A percentile compares a stretch with the other conserved stretches of the same genome.
Evolutionary conservation across 2,113 vertebrate species (phyloP).

Genomic region (Xerus inauris): DNA sequence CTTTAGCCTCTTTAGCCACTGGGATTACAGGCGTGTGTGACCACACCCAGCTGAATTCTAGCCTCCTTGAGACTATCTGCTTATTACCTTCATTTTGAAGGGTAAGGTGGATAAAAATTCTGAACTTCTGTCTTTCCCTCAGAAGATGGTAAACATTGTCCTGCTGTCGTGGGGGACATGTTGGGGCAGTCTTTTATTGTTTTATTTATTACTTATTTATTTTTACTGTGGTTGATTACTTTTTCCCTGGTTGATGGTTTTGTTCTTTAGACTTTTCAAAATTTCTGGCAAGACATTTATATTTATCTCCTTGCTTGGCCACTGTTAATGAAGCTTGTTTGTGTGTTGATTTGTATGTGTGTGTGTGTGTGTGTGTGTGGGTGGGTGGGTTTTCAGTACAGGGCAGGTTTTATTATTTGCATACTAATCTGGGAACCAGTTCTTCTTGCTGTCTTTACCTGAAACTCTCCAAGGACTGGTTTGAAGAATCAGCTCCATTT

Average conservation of each 20-base stretch:
- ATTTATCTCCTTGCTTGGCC: not conserved
- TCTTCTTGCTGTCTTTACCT: not conserved
- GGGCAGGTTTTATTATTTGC: not conserved
- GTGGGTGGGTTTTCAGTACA: not conserved
- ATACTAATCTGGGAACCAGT: not conserved
- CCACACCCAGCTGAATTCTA: no score
- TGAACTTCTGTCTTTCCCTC: no score
- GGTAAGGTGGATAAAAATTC: not conserved
- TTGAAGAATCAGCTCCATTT: not conserved
- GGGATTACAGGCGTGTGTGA: no score
- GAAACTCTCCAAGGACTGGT: not conserved
- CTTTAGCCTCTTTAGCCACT: no score
- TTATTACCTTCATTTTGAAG: not conserved
- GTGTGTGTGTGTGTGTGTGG: no score
- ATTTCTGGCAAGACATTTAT: not conserved
- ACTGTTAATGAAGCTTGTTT: not conserved
- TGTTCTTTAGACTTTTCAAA: constrained; percentile 8
- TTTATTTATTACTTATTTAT: not conserved
- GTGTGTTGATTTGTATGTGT: not conserved
- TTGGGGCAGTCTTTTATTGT: not conserved
- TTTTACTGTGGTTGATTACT: not conserved
- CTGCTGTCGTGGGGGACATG: not conserved
- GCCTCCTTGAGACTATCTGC: not conserved
- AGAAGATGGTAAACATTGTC: not conserved
- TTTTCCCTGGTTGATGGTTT: not conserved